A percentile compares a stretch with the other conserved stretches of the same genome.
phyloP scores from a whole-genome alignment of 1,140 invertebrate genomes.

The Trichonephila inaurata region DNA sequence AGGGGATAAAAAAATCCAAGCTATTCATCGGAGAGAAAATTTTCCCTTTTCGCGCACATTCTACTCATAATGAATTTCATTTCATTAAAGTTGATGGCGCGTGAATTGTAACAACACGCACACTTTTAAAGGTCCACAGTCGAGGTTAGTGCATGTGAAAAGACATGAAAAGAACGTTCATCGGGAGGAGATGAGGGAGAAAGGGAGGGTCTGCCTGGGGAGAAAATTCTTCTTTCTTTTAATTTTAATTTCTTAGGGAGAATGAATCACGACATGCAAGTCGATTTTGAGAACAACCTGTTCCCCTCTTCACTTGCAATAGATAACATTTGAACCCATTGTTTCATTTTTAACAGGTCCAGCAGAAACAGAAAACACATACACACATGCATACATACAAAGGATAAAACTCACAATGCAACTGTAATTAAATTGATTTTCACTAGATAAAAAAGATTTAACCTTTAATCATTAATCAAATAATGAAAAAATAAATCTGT shows the following conservation, averaged over 20 bases:
- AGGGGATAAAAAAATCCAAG: conserved; percentile 20
- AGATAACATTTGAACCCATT: too few species aligned
- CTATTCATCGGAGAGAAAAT: conserved; percentile 72
- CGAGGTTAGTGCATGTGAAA: conserved; percentile 11
- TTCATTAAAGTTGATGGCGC: conserved; percentile 76
- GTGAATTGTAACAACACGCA: conserved; percentile 71
- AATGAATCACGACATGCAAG: conserved; percentile 44
- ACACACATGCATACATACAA: too few species aligned
- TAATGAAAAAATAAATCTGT: too few species aligned
- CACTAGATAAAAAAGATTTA: too few species aligned
- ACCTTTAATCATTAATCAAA: too few species aligned
- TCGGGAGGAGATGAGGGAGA: neutral
- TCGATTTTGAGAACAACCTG: neutral
- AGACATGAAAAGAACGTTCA: conserved; percentile 56
- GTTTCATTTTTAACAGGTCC: too few species aligned
- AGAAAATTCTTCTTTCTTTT: conserved; percentile 51
- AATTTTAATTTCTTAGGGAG: conserved; percentile 63
- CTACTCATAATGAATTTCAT: conserved; percentile 75
- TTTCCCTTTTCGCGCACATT: conserved; percentile 62
- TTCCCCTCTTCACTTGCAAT: neutral
- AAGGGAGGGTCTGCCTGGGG: neutral
- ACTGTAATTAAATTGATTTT: too few species aligned
- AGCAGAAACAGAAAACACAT: too few species aligned
- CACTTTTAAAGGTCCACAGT: conserved; percentile 39
- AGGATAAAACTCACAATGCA: too few species aligned